Evolutionary conservation across 92 coral and sea anemone species (phyloP), one percentile per base, ranked within the genome.

Genomic region (Meandrina meandrites): DNA sequence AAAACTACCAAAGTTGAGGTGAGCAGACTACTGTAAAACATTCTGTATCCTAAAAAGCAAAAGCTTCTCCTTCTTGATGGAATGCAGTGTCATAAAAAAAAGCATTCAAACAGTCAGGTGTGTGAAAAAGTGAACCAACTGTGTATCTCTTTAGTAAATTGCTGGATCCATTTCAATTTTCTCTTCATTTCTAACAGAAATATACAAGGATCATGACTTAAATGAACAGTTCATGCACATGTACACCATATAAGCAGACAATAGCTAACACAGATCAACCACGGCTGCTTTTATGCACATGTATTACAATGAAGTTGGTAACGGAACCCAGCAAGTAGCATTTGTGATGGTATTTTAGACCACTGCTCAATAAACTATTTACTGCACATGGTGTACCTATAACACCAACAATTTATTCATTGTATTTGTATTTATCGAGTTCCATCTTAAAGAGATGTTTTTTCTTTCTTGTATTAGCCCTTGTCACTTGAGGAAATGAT

Each of bases 401-500:
- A n/a, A n/a, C n/a, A n/a, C n/a, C n/a, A n/a, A n/a, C n/a, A n/a
- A n/a, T n/a, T n/a, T n/a, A n/a, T n/a, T n/a, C n/a, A n/a, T n/a
- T n/a, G n/a, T n/a, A 7, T 12, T 48, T 9, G 8, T 48, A 12
- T 48, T 15, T 18, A 54, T 54, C 16, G 60, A 54, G 35, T 30
- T 28, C 17, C 17, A 12, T 66, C 2, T 0, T 53, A 17, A 54
- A 18, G 45, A 19, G 22, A 35, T 79, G 64, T 51, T 78, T 31
- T n/a, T 48, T 21, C 28, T 66, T 45, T 19, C 3, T 27, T 40
- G 27, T 88, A 27, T 40, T 91, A 97, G 95, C 99, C 99, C 31
- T 84, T 97, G 71, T 97, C 99, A 28, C 82, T 97, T 42, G 99
- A 97, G 88, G 99, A 97, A 85, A 97, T 97, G 99, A 97, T 97